Evolutionary conservation across 1,140 invertebrate genomes (phyloP).

Genomic region (Drosophila burlai): DNA sequence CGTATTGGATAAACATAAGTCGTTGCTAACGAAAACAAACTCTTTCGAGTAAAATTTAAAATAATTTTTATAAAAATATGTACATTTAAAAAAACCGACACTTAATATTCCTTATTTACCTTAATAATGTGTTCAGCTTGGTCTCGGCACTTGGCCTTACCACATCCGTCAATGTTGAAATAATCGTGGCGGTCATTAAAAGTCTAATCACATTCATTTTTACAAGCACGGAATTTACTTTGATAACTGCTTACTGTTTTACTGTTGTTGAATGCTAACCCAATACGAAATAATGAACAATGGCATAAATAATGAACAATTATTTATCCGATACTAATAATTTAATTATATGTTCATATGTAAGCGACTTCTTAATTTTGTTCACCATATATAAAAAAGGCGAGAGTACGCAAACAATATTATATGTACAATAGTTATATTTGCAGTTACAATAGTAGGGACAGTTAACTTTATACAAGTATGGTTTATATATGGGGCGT

Average conservation of each 20-base stretch:
- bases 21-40: too few relatives aligned
- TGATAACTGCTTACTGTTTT: background rate
- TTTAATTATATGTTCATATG: background rate
- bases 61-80: too few relatives aligned
- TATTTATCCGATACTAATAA: background rate
- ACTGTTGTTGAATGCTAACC: background rate
- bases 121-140: background rate
- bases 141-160: background rate
- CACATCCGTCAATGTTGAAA: background rate
- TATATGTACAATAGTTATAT: too few relatives aligned
- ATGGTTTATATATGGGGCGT: too few relatives aligned
- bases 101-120: background rate
- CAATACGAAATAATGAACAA: background rate
- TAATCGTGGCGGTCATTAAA: conserved; percentile 5
- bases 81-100: too few relatives aligned
- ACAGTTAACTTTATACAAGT: too few relatives aligned
- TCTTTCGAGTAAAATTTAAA: too few relatives aligned
- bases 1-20: too few relatives aligned
- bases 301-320: background rate
- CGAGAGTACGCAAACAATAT: too few relatives aligned
- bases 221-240: background rate
- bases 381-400: too few relatives aligned
- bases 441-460: too few relatives aligned
- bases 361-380: background rate
- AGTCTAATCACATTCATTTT: conserved; percentile 10